Conservation (phyloP, 2,888 invertebrate genomes). For the Drosophila histrio region DNA sequence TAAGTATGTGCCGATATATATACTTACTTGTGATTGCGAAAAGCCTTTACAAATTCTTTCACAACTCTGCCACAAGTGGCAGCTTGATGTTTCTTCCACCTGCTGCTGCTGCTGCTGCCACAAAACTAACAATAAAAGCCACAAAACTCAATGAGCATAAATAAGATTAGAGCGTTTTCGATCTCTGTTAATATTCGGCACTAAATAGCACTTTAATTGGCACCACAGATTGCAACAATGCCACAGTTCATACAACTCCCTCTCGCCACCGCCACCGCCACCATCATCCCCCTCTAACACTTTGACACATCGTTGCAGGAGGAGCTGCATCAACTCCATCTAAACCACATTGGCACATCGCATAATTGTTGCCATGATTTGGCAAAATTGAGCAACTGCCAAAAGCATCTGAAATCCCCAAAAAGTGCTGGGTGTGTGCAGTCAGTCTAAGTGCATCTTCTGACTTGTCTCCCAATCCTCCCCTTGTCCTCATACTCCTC, state of each 20-base stretch:
- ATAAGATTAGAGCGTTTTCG: conserved; percentile 68
- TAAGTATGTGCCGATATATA: neutral
- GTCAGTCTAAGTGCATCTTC: conserved; percentile 18
- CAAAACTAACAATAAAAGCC: conserved; percentile 48
- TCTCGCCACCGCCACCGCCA: neutral
- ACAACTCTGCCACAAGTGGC: conserved; percentile 54
- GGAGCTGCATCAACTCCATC: conserved; percentile 4
- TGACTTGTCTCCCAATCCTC: conserved; percentile 8
- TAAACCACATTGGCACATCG: conserved; percentile 49
- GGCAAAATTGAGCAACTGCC: conserved; percentile 51
- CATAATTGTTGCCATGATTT: conserved; percentile 62
- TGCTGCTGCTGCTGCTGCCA: conserved; percentile 1
- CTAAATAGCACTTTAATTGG: conserved; percentile 77
- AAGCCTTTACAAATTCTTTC: conserved; percentile 50
- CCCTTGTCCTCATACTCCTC: neutral
- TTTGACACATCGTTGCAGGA: conserved; percentile 11
- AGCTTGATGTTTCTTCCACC: conserved; percentile 46
- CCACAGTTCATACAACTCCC: neutral
- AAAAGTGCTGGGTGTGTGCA: conserved; percentile 56
- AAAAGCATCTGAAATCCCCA: neutral
- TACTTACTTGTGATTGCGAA: conserved; percentile 39
- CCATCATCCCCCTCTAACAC: neutral
- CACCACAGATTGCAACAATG: conserved; percentile 56
- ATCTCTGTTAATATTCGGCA: conserved; percentile 57
- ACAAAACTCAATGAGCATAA: conserved; percentile 68